These are phyloP conservation scores for Rafetus swinhoei DNA, from an alignment of 2,113 vertebrate species.

Conservation along the genomic window DNA sequence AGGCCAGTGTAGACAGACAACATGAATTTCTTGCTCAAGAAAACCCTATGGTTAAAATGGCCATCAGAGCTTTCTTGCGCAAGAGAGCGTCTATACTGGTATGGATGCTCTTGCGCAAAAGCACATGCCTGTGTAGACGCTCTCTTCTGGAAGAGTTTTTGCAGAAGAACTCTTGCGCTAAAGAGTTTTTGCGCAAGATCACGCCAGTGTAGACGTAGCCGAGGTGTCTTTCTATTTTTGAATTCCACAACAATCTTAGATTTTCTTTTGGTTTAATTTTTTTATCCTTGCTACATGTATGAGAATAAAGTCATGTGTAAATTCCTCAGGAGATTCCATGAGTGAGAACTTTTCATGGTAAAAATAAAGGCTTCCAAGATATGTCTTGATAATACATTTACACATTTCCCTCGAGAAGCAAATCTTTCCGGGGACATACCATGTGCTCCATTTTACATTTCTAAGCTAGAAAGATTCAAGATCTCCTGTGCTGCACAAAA, in stretches of 20 bases:
- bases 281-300: neutral
- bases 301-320: neutral
- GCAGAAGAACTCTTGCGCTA: no score
- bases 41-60: no score
- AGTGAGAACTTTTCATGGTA: neutral
- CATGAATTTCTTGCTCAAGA: no score
- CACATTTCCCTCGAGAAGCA: neutral
- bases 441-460: neutral
- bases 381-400: neutral
- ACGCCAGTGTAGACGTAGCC: no score
- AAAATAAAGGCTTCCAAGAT: neutral
- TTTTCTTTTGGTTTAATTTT: slow-evolving; percentile 7
- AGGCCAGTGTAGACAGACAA: no score
- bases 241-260: slow-evolving; percentile 21
- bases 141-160: no score
- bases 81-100: no score
- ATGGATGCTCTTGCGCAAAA: no score
- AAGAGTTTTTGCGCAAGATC: no score
- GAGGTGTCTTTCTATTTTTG: slow-evolving; percentile 18
- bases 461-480: neutral
- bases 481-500: neutral
- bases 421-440: neutral
- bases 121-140: no score
- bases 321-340: neutral
- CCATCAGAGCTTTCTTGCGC: no score